Evolutionary conservation across 2,797 vertebrate species (phyloP).

Genomic region (Poliocrania exsul): DNA sequence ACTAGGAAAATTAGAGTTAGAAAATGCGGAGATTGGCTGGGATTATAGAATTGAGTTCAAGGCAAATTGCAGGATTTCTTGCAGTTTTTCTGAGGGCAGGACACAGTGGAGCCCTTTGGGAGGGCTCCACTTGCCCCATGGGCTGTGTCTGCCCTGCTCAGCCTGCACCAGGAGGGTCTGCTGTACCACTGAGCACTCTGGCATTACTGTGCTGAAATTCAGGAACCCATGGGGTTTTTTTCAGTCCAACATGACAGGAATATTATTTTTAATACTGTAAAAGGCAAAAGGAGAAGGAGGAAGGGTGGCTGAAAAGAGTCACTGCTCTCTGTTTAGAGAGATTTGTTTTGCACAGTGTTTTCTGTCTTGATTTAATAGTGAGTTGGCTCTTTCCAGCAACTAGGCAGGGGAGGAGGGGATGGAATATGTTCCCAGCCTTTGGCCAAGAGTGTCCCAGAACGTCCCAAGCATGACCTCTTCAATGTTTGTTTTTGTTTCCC

Average conservation of each 20-base stretch:
- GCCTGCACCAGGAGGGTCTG: background rate
- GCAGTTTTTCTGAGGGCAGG: background rate
- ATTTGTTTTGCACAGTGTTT: slow-evolving; percentile 21
- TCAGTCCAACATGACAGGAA: background rate
- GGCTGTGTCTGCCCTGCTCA: background rate
- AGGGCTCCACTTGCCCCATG: rapidly evolving
- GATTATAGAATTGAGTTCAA: background rate
- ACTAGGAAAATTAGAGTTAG: background rate
- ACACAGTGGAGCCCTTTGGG: rapidly evolving
- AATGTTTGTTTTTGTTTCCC: background rate
- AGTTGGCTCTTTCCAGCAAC: slow-evolving; percentile 27
- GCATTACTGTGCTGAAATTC: background rate
- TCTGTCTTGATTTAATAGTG: slow-evolving; percentile 20
- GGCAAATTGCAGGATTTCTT: background rate
- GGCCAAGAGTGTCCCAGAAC: slow-evolving; percentile 39
- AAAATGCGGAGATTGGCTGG: background rate
- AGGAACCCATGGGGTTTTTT: rapidly evolving
- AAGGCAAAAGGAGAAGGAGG: background rate
- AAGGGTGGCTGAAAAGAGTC: background rate
- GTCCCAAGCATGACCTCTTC: slow-evolving; percentile 14
- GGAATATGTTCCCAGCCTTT: slow-evolving; percentile 15
- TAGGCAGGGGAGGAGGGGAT: background rate
- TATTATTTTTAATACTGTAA: background rate
- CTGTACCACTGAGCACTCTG: background rate
- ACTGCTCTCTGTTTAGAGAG: background rate